These are phyloP conservation scores for Catagonus wagneri DNA, from an alignment of 2,113 vertebrate species.

Conservation along the genomic window DNA sequence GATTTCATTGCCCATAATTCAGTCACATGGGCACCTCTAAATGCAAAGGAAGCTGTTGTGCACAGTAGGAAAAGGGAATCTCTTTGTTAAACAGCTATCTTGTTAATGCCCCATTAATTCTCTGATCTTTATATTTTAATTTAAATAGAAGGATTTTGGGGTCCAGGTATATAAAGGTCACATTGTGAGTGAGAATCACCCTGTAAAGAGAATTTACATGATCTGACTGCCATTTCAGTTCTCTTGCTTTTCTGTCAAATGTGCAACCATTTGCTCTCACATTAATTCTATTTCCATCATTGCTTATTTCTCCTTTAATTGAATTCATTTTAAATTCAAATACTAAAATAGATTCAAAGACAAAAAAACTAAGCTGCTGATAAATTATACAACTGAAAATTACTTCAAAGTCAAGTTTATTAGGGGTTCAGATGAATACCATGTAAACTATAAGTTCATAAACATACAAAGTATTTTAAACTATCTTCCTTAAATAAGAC, in stretches of 20 bases:
- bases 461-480: not conserved
- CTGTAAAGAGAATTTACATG: not conserved
- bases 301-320: slow-evolving; percentile 9
- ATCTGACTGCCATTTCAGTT: not conserved
- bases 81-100: not conserved
- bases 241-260: not conserved
- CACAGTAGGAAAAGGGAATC: not conserved
- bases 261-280: not conserved
- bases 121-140: not conserved
- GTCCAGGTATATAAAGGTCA: not conserved
- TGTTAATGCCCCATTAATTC: not conserved
- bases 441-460: not conserved
- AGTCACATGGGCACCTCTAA: not conserved
- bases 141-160: not conserved
- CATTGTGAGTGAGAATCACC: not conserved
- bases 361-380: slow-evolving; percentile 36
- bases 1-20: not conserved
- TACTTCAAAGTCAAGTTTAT: not conserved
- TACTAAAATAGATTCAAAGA: slow-evolving; percentile 23
- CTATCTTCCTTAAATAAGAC: not conserved
- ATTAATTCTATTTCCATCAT: not conserved
- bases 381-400: slow-evolving; percentile 35
- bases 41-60: not conserved
- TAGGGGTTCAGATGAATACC: not conserved
- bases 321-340: slow-evolving; percentile 49